Percentiles rank a stretch among this genome's conserved stretches.
Evolutionary conservation across 2,797 vertebrate genomes (phyloP).

Genomic region (Lacerta viridis): DNA sequence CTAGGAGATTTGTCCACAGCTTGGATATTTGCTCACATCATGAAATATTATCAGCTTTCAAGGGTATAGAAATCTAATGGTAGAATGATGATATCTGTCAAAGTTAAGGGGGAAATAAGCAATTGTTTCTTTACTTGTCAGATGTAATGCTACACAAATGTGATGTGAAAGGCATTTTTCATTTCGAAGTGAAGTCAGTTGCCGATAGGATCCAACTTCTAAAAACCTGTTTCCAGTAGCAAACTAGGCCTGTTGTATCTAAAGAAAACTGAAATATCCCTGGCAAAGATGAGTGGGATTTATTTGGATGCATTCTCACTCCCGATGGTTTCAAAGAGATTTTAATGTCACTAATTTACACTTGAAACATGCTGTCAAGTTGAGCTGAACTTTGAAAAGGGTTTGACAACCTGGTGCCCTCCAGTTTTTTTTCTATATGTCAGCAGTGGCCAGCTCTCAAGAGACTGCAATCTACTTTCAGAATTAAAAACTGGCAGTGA

Average conservation of each 20-base stretch:
- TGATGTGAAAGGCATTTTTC: slow-evolving; percentile 55
- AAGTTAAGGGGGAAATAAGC: neutral
- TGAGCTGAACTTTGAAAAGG: slow-evolving; percentile 16
- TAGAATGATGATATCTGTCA: neutral
- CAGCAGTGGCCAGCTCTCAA: no score
- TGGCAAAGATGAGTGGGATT: slow-evolving; percentile 49
- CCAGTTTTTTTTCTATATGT: no score
- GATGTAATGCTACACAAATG: slow-evolving; percentile 50
- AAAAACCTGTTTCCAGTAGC: slow-evolving; percentile 65
- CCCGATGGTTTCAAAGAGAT: slow-evolving; percentile 44
- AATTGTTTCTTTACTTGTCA: slow-evolving; percentile 47
- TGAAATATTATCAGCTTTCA: fast-evolving
- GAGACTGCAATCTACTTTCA: no score
- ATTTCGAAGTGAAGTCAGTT: slow-evolving; percentile 41
- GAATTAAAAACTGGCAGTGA: no score
- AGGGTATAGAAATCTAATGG: neutral
- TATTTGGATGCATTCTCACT: slow-evolving; percentile 53
- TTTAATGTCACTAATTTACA: slow-evolving; percentile 20
- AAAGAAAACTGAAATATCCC: slow-evolving; percentile 64
- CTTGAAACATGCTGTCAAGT: slow-evolving; percentile 36
- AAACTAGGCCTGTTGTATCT: slow-evolving; percentile 66
- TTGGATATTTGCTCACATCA: neutral
- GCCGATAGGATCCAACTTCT: slow-evolving; percentile 58
- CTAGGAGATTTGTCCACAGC: neutral
- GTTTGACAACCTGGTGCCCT: no score